These are phyloP conservation scores for Columbina picui DNA, from an alignment of 2,113 vertebrate species.

Conservation along the genomic window DNA sequence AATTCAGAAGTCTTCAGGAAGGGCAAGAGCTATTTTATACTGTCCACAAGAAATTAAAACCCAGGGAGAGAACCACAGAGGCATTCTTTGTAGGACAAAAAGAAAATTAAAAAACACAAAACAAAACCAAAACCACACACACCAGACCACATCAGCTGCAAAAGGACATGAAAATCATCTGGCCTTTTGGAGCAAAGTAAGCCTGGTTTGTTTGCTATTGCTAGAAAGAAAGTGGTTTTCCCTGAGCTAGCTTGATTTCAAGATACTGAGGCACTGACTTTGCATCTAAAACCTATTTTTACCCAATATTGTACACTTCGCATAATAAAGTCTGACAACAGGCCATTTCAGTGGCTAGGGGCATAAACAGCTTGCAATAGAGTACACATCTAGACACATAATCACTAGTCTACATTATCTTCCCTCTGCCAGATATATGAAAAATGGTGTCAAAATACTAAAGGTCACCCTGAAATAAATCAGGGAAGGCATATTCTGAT, in stretches of 20 bases:
- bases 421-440: background rate
- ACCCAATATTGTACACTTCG: background rate
- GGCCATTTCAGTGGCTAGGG: conserved; percentile 3
- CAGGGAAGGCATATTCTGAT: background rate
- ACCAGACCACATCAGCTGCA: background rate
- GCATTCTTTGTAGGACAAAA: background rate
- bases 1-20: background rate
- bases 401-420: background rate
- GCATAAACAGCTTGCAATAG: conserved; percentile 30
- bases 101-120: too few relatives aligned
- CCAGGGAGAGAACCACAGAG: background rate
- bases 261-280: background rate
- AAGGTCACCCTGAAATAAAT: conserved; percentile 7
- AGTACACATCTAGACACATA: background rate
- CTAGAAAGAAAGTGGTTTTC: background rate
- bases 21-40: background rate
- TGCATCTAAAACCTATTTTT: conserved; percentile 27
- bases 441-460: conserved; percentile 15
- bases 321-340: conserved; percentile 25
- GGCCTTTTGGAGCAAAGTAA: background rate
- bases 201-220: background rate
- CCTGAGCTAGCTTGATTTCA: background rate
- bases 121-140: too few relatives aligned
- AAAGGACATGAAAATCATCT: background rate
- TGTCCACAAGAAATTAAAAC: background rate